phyloP scores from a whole-genome alignment of 1,140 invertebrate species.

The Venturia canescens region DNA sequence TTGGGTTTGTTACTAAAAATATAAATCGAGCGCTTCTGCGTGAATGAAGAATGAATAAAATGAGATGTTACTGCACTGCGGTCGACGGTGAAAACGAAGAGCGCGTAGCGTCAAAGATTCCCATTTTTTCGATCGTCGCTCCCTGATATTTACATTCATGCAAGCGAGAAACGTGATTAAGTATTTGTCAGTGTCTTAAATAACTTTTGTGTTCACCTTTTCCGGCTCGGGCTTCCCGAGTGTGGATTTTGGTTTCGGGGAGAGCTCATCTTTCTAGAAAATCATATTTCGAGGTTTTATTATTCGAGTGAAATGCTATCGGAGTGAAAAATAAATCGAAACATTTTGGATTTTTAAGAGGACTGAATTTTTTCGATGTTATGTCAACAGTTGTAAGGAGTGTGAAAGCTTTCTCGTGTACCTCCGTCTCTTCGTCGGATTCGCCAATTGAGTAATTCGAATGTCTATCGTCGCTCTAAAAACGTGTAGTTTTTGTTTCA shows the following conservation, averaged over 20 bases:
- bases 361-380: neutral
- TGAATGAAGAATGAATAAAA: too few species aligned
- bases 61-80: too few species aligned
- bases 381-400: slow-evolving; percentile 17
- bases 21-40: too few species aligned
- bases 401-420: slow-evolving; percentile 25
- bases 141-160: neutral
- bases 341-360: slow-evolving; percentile 33
- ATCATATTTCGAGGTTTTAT: slow-evolving; percentile 32
- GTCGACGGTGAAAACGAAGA: neutral
- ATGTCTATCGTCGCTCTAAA: slow-evolving; percentile 3
- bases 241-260: slow-evolving; percentile 52
- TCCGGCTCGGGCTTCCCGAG: slow-evolving; percentile 53
- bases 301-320: neutral
- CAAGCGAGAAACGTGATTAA: neutral
- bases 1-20: too few species aligned
- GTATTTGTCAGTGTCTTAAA: neutral
- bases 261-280: slow-evolving; percentile 51
- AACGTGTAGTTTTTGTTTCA: neutral
- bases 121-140: neutral
- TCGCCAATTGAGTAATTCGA: slow-evolving; percentile 21
- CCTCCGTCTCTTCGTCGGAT: slow-evolving; percentile 50
- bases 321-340: slow-evolving; percentile 12
- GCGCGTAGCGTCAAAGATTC: neutral
- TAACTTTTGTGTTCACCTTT: slow-evolving; percentile 49